These are phyloP conservation scores for Dyspetes luteomarginatus DNA, from an alignment of 2,888 invertebrate species.

Conservation along the genomic window DNA sequence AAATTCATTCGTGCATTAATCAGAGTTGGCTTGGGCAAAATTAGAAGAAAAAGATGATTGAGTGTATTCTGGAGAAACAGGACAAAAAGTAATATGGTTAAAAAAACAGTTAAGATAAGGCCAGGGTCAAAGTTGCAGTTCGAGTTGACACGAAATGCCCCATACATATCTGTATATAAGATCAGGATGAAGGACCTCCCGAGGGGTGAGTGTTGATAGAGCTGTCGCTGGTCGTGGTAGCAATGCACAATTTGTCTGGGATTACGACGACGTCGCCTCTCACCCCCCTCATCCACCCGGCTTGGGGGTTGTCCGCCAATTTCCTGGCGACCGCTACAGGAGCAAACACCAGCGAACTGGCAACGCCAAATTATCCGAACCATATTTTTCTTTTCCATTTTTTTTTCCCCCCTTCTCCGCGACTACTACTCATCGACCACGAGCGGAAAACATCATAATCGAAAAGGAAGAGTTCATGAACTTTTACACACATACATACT, in stretches of 20 bases:
- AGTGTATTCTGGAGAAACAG: not conserved
- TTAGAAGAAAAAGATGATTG: not conserved
- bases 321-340: slow-evolving; percentile 43
- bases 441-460: not conserved
- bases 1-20: not conserved
- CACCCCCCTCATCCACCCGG: slow-evolving; percentile 19
- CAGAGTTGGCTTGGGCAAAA: not conserved
- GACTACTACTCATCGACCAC: not conserved
- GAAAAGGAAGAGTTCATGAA: too few relatives aligned
- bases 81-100: not conserved
- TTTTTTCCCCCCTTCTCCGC: not conserved
- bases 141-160: not conserved
- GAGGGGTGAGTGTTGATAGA: slow-evolving; percentile 18
- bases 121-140: not conserved
- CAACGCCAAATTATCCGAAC: slow-evolving; percentile 41
- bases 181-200: slow-evolving; percentile 27
- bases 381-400: slow-evolving; percentile 43
- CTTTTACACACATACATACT: too few relatives aligned
- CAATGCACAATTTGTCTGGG: slow-evolving; percentile 64
- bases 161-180: too few relatives aligned
- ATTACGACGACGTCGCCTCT: slow-evolving; percentile 46
- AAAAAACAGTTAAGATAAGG: not conserved
- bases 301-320: slow-evolving; percentile 58
- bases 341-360: slow-evolving; percentile 17
- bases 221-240: slow-evolving; percentile 24